A percentile compares a stretch with the other conserved stretches of the same genome.
Evolutionary conservation across 2,888 invertebrate species (phyloP).

Genomic region (Xestoiulus laeticollis): DNA sequence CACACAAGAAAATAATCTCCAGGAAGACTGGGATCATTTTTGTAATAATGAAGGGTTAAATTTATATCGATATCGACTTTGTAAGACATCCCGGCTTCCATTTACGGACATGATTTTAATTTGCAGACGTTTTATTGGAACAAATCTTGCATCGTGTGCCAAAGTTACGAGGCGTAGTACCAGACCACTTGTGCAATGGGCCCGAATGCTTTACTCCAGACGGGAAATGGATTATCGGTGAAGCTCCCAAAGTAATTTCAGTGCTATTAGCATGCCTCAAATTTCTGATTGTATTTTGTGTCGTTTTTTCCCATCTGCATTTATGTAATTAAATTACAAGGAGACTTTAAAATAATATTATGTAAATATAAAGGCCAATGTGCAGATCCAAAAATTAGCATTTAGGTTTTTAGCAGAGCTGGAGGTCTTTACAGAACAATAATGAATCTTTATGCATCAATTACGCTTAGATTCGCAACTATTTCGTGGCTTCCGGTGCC

Average conservation of each 20-base stretch:
- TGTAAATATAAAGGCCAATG: no score
- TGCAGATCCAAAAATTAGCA: no score
- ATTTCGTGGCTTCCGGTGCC: constrained; percentile 94
- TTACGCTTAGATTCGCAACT: constrained; percentile 76
- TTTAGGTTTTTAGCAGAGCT: no score
- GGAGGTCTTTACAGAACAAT: no score
- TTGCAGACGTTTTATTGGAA: constrained; percentile 78
- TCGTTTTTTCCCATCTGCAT: no score
- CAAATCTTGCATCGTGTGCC: constrained; percentile 87
- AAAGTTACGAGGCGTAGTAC: constrained; percentile 74
- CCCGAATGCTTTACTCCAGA: constrained; percentile 97
- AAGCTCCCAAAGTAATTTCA: constrained; percentile 82
- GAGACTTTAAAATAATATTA: no score
- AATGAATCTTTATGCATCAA: constrained; percentile 53
- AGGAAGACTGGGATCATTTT: constrained; percentile 97
- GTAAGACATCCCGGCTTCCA: not conserved
- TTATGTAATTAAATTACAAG: no score
- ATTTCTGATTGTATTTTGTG: no score
- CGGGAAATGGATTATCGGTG: constrained; percentile 94
- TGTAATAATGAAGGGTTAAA: constrained; percentile 64
- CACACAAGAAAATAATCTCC: constrained; percentile 67
- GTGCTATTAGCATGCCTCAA: not conserved
- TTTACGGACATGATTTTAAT: not conserved
- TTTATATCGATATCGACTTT: not conserved
- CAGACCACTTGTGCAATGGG: constrained; percentile 85